These are phyloP conservation scores for Eleginops maclovinus DNA, from an alignment of 2,113 vertebrate genomes.

Conservation along the genomic window DNA sequence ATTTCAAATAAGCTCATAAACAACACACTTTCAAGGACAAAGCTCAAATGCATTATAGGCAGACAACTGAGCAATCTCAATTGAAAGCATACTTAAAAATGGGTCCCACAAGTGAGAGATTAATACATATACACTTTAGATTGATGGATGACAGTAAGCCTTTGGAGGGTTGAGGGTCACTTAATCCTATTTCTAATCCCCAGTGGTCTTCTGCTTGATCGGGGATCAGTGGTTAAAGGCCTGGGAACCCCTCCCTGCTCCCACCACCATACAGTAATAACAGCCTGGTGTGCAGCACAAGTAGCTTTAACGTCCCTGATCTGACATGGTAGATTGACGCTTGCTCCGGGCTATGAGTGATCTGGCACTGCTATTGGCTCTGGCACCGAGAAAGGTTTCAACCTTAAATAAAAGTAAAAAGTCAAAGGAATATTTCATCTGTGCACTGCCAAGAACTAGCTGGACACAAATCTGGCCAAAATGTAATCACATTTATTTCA, in stretches of 20 bases:
- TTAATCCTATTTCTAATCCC: conserved; percentile 76
- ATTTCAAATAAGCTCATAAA: conserved; percentile 6
- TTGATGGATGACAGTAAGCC: conserved; percentile 53
- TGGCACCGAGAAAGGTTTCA: conserved; percentile 35
- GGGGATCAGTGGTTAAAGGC: conserved; percentile 65
- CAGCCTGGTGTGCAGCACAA: conserved; percentile 42
- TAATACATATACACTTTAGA: conserved; percentile 48
- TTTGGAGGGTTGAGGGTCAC: conserved; percentile 58
- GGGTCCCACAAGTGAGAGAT: conserved; percentile 39
- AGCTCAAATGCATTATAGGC: conserved; percentile 26
- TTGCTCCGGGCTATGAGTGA: conserved; percentile 45
- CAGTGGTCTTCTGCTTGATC: conserved; percentile 54
- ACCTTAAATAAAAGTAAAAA: conserved; percentile 53
- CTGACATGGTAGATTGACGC: conserved; percentile 53
- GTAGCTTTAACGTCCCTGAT: conserved; percentile 55
- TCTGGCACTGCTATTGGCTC: conserved; percentile 39
- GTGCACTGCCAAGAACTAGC: conserved; percentile 34
- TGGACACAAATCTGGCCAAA: conserved; percentile 44
- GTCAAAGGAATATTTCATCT: conserved; percentile 39
- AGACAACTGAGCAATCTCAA: conserved; percentile 18
- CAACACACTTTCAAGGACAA: conserved; percentile 17
- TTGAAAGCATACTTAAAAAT: conserved; percentile 38
- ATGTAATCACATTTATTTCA: conserved; percentile 47
- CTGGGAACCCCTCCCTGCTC: conserved; percentile 22
- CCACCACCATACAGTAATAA: conserved; percentile 48